Conservation (phyloP, 1,140 invertebrate genomes). For the Lepidurus arcticus region DNA sequence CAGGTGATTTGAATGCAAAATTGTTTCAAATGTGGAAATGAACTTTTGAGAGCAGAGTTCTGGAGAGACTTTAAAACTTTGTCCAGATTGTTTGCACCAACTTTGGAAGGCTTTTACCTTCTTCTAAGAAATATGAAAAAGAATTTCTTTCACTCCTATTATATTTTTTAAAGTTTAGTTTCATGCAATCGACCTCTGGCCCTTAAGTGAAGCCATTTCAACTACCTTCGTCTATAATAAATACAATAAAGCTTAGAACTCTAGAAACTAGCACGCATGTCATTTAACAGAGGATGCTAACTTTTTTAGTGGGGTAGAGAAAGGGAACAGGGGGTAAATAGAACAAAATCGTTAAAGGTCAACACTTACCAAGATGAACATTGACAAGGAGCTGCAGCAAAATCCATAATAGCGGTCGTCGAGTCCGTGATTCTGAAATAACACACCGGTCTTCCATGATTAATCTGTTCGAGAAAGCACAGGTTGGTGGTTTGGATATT, state of each 20-base stretch:
- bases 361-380: constrained; percentile 1
- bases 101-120: too few species aligned
- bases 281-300: too few species aligned
- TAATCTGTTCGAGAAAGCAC: not conserved
- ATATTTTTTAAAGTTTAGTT: too few species aligned
- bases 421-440: not conserved
- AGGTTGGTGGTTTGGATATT: not conserved
- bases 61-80: too few species aligned
- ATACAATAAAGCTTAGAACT: too few species aligned
- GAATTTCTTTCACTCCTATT: too few species aligned
- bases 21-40: not conserved
- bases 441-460: not conserved
- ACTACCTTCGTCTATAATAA: too few species aligned
- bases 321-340: not conserved
- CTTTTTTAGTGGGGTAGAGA: not conserved
- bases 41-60: not conserved
- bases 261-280: too few species aligned
- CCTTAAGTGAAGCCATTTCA: too few species aligned
- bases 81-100: too few species aligned
- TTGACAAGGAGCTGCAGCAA: constrained; percentile 18
- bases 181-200: too few species aligned
- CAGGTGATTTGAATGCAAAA: constrained; percentile 14
- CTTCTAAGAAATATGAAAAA: too few species aligned
- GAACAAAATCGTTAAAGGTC: not conserved
- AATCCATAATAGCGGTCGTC: not conserved